Base-by-base conservation (phyloP, 2,113 vertebrate species). In the Procavia capensis region DNA sequence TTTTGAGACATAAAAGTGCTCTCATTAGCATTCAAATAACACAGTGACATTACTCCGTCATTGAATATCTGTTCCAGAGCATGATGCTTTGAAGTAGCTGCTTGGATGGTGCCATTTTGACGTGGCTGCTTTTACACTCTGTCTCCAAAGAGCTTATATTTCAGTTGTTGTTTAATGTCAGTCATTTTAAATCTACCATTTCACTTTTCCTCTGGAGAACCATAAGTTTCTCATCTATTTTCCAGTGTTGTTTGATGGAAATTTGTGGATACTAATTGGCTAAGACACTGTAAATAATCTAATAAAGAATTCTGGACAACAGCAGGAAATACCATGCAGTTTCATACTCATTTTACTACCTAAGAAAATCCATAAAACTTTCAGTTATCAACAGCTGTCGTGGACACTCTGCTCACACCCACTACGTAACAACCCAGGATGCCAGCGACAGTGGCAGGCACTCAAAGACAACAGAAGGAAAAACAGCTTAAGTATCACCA, bases 251-350 rank as follows among this genome's bases (percentile, higher is more conserved):
- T 85, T 78, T 74, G 68, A 85, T 95, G 88, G 90, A 75, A 95
- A 93, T 93, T 66, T 90, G 70, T 43, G 70, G 83, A 16, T 43
- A 11, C 24, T 4, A 1, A 24, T 31, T 29, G 61, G 85, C 79
- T 97, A 74, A 3, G n/a, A 70, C 16, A 14, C 34, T 47, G 54
- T 70, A 92, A 63, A 90, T 93, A 63, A 93, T 88, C 64, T 92
- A 63, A 85, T 50, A 92, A 82, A 86, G 68, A 79, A 92, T 96
- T 90, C 82, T 91, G 93, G 85, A 93, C 95, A 95, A 57, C 19
- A 80, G 34, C 31, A 84, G 93, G 90, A 84, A 75, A 85, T n/a
- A 27, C 2, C 24, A 1, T 0, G 0, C 34, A 22, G 14, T 64
- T 90, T 79, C 88, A 59, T 64, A 63, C 54, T 82, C 27, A 87